These are phyloP conservation scores for Neoniphon sammara DNA, from an alignment of 2,797 vertebrate species.

Conservation along the genomic window DNA sequence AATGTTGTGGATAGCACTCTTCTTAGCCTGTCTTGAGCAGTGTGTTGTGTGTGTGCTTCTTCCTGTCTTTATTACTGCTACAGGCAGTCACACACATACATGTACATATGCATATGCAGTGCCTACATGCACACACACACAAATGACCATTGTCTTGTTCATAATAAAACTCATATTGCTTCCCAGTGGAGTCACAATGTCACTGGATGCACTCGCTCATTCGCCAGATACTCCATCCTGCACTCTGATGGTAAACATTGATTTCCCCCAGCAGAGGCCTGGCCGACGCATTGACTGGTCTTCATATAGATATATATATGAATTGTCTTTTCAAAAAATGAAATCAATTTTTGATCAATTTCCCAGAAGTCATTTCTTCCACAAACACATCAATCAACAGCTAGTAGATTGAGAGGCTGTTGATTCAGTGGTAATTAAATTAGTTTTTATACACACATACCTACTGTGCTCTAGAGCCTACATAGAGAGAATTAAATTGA, in stretches of 20 bases:
- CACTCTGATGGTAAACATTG: slow-evolving; percentile 59
- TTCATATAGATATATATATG: slow-evolving; percentile 50
- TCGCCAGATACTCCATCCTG: slow-evolving; percentile 23
- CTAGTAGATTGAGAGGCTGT: slow-evolving; percentile 33
- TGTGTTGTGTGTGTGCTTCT: slow-evolving; percentile 38
- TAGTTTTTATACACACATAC: slow-evolving; percentile 44
- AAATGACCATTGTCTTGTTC: slow-evolving; percentile 18
- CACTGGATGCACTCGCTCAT: slow-evolving; percentile 10
- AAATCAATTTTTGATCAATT: slow-evolving; percentile 76
- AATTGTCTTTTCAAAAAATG: slow-evolving; percentile 72
- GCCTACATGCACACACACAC: neutral
- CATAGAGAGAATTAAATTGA: slow-evolving; percentile 33
- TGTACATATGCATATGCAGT: neutral
- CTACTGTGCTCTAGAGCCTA: neutral
- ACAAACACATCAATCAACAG: slow-evolving; percentile 58
- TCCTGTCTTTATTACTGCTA: slow-evolving; percentile 27
- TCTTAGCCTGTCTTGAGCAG: slow-evolving; percentile 5
- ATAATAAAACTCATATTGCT: slow-evolving; percentile 26
- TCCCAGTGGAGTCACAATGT: slow-evolving; percentile 28
- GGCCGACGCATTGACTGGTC: slow-evolving; percentile 38
- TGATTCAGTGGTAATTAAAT: slow-evolving; percentile 44
- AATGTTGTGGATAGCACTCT: slow-evolving; percentile 11
- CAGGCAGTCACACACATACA: slow-evolving; percentile 11
- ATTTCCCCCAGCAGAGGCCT: slow-evolving; percentile 51
- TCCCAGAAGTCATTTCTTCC: slow-evolving; percentile 33